Conservation (phyloP, 2,797 vertebrate genomes). For the Ceyx erithaca region DNA sequence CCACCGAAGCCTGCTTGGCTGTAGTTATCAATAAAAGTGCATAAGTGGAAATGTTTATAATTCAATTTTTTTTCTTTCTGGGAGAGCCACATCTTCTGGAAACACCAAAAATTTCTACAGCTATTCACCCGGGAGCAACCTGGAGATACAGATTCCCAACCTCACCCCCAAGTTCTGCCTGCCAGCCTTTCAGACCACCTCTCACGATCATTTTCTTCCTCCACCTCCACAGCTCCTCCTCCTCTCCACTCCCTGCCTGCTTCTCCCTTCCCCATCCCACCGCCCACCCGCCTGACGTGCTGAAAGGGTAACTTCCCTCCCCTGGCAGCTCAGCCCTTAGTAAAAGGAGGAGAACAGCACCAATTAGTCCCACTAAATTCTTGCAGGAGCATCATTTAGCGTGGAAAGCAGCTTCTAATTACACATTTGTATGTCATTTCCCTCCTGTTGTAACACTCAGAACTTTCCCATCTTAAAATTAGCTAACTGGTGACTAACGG, state of each 20-base stretch:
- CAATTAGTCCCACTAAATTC: not conserved
- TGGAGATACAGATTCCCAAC: not conserved
- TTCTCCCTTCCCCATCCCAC: not conserved
- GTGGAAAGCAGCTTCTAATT: not conserved
- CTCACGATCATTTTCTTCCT: not conserved
- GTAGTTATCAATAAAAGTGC: not conserved
- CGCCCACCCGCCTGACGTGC: not conserved
- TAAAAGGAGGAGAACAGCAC: not conserved
- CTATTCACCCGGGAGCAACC: not conserved
- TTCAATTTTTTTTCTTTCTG: not conserved
- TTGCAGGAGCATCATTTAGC: not conserved
- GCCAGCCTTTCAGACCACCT: not conserved
- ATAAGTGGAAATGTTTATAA: not conserved
- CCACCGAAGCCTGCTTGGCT: not conserved
- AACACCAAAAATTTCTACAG: not conserved
- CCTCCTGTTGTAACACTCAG: not conserved
- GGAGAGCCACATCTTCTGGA: accelerated
- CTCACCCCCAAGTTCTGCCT: not conserved
- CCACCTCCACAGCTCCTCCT: not conserved
- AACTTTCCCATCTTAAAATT: not conserved
- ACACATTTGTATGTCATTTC: not conserved
- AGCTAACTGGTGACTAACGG: not conserved
- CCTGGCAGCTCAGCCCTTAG: not conserved
- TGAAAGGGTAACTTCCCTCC: not conserved
- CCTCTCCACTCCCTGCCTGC: not conserved